phyloP scores from a whole-genome alignment of 2,888 invertebrate species.

The Actias luna region DNA sequence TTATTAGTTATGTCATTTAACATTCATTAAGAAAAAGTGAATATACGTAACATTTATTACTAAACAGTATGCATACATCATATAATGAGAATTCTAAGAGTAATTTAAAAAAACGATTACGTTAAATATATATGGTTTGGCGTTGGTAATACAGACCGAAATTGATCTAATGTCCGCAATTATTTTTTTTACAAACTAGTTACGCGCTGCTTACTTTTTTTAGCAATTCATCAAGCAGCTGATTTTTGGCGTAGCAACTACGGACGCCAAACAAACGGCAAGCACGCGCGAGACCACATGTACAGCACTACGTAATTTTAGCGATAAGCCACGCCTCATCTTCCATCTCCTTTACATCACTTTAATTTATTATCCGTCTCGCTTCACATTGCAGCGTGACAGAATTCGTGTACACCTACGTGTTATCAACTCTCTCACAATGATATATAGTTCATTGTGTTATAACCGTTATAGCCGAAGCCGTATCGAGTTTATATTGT shows the following conservation, averaged over 20 bases:
- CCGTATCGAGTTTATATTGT: constrained; percentile 32
- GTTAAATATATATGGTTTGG: not conserved
- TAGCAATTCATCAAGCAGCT: constrained; percentile 58
- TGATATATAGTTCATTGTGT: constrained; percentile 42
- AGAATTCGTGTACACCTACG: constrained; percentile 36
- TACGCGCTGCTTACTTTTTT: constrained; percentile 46
- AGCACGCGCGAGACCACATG: constrained; percentile 66
- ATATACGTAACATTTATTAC: no score
- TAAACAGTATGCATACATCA: not conserved
- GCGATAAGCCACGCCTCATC: constrained; percentile 55
- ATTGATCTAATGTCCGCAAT: not conserved
- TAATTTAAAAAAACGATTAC: not conserved
- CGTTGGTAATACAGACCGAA: not conserved
- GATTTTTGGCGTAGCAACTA: constrained; percentile 72
- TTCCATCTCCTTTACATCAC: constrained; percentile 48
- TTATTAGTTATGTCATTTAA: no score
- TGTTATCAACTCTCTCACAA: constrained; percentile 36
- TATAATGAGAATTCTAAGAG: not conserved
- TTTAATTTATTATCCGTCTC: constrained; percentile 41
- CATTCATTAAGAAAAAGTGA: no score
- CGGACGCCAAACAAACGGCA: constrained; percentile 57
- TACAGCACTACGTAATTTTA: constrained; percentile 60
- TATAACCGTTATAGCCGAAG: constrained; percentile 28
- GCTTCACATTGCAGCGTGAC: constrained; percentile 60
- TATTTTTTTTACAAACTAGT: constrained; percentile 29